Evolutionary conservation across 64 coral and sea anemone species (phyloP), one percentile per base, ranked within the genome.

Genomic region (Montipora capricornis): DNA sequence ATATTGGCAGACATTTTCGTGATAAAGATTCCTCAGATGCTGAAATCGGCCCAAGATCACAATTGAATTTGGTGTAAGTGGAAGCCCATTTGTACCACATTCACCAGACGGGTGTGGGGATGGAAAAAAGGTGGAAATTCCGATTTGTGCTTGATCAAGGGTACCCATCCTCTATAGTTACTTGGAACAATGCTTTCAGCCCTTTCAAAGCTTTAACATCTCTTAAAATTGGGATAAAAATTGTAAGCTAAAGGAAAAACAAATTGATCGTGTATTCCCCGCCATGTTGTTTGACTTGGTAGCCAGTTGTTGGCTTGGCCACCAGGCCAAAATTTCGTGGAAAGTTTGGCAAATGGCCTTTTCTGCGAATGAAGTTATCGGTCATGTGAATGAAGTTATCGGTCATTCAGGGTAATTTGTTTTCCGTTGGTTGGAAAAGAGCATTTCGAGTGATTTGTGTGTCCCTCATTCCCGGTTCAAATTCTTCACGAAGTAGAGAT

Each of bases 1-100:
- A 90, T 99, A 99, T 89, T 99, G 95, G 90, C 95, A 99, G 29
- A 99, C 80, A 84, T 99, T 96, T 87, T 82, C 73, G 81, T 99
- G 98, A 29, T 94, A 91, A 53, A 99, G 80, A 79, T 66, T 51
- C 69, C 96, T 99, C 51, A 99, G 60, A 5, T 26, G 14, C 64
- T 99, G 95, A 87, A 99, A 99, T 57, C 83, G 88, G 6, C 98
- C 98, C 78, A 96, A 92, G 55, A 99, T 90, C 12, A 99, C 98
- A 37, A 99, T 99, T 15, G 98, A 99, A 71, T 99, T 99, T 26
- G 98, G 98, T 60, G 98, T 99, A 3, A 99, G 81, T 4, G 98
- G 98, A 15, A 99, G 52, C 7, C 98, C 98, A 93, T 99, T 99
- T 5, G 98, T 99, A 50, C 98, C 98, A 53, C 98, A 99, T 17